Evolutionary conservation across 1,140 invertebrate genomes (phyloP).

Genomic region (Pygmarrhopalites habei): DNA sequence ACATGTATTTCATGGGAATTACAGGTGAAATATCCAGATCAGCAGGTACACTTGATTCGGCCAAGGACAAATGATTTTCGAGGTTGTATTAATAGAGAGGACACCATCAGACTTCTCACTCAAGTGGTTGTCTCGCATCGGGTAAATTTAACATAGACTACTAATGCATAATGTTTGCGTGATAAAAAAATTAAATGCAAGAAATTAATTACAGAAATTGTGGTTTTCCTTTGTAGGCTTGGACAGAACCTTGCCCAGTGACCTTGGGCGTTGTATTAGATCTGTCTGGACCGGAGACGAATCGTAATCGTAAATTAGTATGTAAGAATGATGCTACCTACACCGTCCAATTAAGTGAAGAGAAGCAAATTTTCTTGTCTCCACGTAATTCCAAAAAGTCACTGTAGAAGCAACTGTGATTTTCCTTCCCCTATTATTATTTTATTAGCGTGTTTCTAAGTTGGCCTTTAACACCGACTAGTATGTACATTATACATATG

Average conservation of each 20-base stretch:
- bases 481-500: too few species aligned
- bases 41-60: constrained; percentile 71
- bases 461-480: too few species aligned
- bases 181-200: not conserved
- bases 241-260: constrained; percentile 82
- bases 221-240: constrained; percentile 45
- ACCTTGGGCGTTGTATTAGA: constrained; percentile 75
- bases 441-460: too few species aligned
- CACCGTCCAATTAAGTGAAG: constrained; percentile 76
- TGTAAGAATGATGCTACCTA: constrained; percentile 54
- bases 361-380: constrained; percentile 78
- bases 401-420: constrained; percentile 45
- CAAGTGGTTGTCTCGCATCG: constrained; percentile 81
- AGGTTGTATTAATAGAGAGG: constrained; percentile 33
- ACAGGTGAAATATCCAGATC: constrained; percentile 80
- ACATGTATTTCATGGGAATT: not conserved
- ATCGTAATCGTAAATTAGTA: constrained; percentile 43
- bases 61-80: constrained; percentile 56
- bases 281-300: constrained; percentile 57
- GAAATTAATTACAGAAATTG: not conserved
- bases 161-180: not conserved
- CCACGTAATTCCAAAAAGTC: constrained; percentile 80
- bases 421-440: too few species aligned
- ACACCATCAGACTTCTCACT: constrained; percentile 69
- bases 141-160: constrained; percentile 38